Evolutionary conservation across 2,113 vertebrate genomes (phyloP).

Genomic region (Meles meles): DNA sequence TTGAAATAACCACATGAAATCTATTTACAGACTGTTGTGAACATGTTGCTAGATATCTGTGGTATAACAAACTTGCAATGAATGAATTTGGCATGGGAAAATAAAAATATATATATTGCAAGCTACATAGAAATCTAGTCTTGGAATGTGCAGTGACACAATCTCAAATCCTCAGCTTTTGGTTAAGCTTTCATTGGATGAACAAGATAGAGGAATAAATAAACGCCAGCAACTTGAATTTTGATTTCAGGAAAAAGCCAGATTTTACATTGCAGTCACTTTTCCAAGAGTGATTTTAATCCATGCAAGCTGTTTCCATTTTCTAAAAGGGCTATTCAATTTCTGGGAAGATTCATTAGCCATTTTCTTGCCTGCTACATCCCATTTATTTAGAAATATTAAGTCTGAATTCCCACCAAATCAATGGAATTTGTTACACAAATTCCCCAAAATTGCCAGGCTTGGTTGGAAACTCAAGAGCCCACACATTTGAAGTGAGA

Average conservation of each 20-base stretch:
- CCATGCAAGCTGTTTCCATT: neutral
- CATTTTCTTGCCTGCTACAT: neutral
- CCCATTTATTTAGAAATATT: slow-evolving; percentile 36
- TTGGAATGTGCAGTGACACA: neutral
- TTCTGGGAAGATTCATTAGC: slow-evolving; percentile 2
- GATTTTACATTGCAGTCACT: neutral
- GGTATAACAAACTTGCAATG: neutral
- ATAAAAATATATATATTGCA: neutral
- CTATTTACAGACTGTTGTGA: neutral
- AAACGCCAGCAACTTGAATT: slow-evolving; percentile 13
- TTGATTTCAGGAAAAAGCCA: neutral
- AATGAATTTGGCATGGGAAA: neutral
- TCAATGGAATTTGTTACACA: slow-evolving; percentile 6
- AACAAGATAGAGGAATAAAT: neutral
- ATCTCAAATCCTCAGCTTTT: slow-evolving; percentile 10
- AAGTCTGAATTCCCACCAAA: neutral
- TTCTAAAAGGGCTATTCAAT: slow-evolving; percentile 19
- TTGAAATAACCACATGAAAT: neutral
- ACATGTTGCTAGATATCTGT: neutral
- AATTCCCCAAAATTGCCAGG: neutral
- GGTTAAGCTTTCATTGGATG: neutral
- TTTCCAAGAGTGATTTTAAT: slow-evolving; percentile 28
- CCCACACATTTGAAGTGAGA: neutral
- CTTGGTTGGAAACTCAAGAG: neutral
- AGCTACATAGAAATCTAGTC: neutral